These are phyloP conservation scores for Crocodylus rhombifer DNA, from an alignment of 2,797 vertebrate species.

Conservation along the genomic window DNA sequence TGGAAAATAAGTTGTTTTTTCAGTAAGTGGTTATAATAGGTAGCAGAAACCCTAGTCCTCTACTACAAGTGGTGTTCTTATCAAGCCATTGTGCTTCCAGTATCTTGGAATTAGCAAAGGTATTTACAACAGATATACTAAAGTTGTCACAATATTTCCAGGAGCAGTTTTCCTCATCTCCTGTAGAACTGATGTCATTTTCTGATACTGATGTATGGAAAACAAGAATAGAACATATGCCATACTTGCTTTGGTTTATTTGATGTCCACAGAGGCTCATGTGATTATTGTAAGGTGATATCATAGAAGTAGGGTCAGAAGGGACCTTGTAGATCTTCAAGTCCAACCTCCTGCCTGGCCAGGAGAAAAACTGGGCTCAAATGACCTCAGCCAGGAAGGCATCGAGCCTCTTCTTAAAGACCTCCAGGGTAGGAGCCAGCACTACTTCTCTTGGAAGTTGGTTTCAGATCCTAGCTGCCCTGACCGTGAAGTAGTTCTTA, in stretches of 20 bases:
- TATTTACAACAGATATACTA: neutral
- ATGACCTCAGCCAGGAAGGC: too few species aligned
- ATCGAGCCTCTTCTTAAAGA: too few species aligned
- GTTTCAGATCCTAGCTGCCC: too few species aligned
- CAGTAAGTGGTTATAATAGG: rapidly evolving
- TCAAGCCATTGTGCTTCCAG: neutral
- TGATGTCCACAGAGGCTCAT: neutral
- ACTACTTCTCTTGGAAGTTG: too few species aligned
- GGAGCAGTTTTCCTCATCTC: neutral
- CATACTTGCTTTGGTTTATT: neutral
- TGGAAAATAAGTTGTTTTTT: neutral
- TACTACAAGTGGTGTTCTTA: neutral
- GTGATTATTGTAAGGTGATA: too few species aligned
- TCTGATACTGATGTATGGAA: neutral
- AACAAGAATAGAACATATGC: neutral
- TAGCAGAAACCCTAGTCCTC: neutral
- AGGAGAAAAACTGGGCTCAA: too few species aligned
- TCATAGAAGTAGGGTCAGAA: too few species aligned
- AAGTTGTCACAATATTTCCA: neutral
- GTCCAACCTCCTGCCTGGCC: too few species aligned
- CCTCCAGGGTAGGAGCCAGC: too few species aligned
- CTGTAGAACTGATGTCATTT: neutral
- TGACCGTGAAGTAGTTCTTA: too few species aligned
- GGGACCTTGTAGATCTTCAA: too few species aligned
- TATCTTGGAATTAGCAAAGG: neutral